phyloP scores from a whole-genome alignment of 2,113 vertebrate genomes.

The Macrotis lagotis region DNA sequence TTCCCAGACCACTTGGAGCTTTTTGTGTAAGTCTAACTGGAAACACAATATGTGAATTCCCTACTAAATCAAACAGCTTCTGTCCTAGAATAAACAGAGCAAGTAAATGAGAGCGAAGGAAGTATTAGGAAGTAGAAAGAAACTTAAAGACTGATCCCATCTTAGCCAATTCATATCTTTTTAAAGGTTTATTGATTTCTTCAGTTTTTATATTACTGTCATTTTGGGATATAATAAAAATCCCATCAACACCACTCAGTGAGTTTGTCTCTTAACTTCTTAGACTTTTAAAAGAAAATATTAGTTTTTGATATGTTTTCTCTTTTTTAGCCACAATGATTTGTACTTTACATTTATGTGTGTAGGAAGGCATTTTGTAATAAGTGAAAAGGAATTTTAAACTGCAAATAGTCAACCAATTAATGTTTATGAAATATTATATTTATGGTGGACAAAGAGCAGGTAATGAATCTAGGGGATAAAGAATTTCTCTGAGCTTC shows the following conservation, averaged over 20 bases:
- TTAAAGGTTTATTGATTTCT: background rate
- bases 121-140: background rate
- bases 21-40: background rate
- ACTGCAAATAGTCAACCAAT: background rate
- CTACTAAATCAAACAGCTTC: background rate
- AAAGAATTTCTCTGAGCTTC: background rate
- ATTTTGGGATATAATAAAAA: background rate
- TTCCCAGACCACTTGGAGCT: background rate
- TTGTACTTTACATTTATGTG: background rate
- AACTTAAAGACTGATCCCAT: background rate
- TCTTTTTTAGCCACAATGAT: background rate
- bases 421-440: background rate
- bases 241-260: background rate
- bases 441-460: background rate
- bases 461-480: background rate
- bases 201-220: background rate
- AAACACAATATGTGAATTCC: background rate
- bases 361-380: background rate
- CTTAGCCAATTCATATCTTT: background rate
- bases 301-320: constrained; percentile 14
- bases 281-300: constrained; percentile 15
- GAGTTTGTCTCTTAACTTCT: background rate
- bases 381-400: background rate
- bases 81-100: background rate
- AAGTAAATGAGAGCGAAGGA: background rate